Evolutionary conservation across 2,888 invertebrate genomes (phyloP), one percentile per base, ranked within the genome.

Genomic region (Calephelis perditalis): DNA sequence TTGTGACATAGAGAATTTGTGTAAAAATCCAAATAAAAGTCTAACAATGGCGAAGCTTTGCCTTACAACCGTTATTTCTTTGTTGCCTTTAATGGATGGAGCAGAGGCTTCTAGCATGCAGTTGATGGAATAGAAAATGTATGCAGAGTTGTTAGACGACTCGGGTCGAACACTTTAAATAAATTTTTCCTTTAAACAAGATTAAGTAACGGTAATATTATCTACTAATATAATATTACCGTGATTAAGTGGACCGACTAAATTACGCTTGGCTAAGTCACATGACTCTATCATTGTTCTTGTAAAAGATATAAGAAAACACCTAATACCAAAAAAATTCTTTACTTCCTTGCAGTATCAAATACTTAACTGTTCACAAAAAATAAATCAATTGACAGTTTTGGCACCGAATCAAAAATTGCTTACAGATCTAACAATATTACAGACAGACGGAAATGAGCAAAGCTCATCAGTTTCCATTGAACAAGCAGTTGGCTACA

Each of bases 301-400:
- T n/a, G 46, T 46, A 12, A 46, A 46, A 12, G 46, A 46, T 12
- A 26, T 26, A 2, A 26, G 26, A 26, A 26, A 3, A 26, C 26
- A 26, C 3, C 12, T 46, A 46, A 46, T 46, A 12, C n/a, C 12
- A 11, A 46, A 46, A 46, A 46, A 46, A 12, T 46, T n/a, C n/a
- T n/a, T n/a, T n/a, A n/a, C 46, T n/a, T 46, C 1, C 1, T 26
- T 26, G 26, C 26, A 26, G 26, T 26, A 26, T 46, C 11, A 46
- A 7, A n/a, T 46, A 46, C n/a, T 46, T 46, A 46, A 46, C n/a
- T 46, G 46, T 46, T 46, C 46, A 46, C 46, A 46, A 46, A 46
- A 46, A 12, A 46, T 7, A 7, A 46, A 46, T 12, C 12, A 26
- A n/a, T 46, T 12, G 46, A 46, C n/a, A 46, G 12, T 7, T 46